These are phyloP conservation scores for Calephelis nemesis DNA, from an alignment of 1,140 invertebrate genomes.

Conservation along the genomic window DNA sequence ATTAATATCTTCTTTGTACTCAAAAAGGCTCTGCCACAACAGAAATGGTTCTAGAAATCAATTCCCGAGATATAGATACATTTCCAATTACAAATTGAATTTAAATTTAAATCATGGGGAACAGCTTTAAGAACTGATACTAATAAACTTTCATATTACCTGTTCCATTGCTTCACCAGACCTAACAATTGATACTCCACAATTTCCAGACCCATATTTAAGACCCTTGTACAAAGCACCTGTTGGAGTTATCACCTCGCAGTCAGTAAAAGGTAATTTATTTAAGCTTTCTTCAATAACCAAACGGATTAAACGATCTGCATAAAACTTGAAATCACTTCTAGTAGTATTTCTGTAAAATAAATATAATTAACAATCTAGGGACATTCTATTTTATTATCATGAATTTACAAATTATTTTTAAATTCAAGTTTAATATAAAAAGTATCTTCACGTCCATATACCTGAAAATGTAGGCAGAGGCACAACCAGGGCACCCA, in stretches of 20 bases:
- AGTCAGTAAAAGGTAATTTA: constrained; percentile 95
- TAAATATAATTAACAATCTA: constrained; percentile 34
- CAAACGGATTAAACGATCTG: constrained; percentile 95
- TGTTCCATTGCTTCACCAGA: constrained; percentile 99
- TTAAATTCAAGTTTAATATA: too few species aligned
- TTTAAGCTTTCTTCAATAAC: constrained; percentile 99
- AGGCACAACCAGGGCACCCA: too few species aligned
- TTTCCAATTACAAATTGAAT: too few species aligned
- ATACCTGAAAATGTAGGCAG: too few species aligned
- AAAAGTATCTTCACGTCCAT: too few species aligned
- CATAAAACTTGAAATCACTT: constrained; percentile 99
- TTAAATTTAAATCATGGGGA: too few species aligned
- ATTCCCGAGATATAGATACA: too few species aligned
- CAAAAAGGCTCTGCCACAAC: too few species aligned
- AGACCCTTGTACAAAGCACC: constrained; percentile 93
- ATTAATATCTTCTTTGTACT: too few species aligned
- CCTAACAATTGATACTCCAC: constrained; percentile 98
- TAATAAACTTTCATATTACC: constrained; percentile 61
- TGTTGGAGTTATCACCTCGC: constrained; percentile 95
- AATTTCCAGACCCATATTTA: constrained; percentile 97
- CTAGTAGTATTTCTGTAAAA: constrained; percentile 91
- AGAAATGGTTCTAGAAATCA: too few species aligned
- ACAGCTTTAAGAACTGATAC: background rate
- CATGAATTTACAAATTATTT: too few species aligned
- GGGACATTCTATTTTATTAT: too few species aligned